phyloP scores from a whole-genome alignment of 1,140 invertebrate genomes.

The Eriocheir sinensis region DNA sequence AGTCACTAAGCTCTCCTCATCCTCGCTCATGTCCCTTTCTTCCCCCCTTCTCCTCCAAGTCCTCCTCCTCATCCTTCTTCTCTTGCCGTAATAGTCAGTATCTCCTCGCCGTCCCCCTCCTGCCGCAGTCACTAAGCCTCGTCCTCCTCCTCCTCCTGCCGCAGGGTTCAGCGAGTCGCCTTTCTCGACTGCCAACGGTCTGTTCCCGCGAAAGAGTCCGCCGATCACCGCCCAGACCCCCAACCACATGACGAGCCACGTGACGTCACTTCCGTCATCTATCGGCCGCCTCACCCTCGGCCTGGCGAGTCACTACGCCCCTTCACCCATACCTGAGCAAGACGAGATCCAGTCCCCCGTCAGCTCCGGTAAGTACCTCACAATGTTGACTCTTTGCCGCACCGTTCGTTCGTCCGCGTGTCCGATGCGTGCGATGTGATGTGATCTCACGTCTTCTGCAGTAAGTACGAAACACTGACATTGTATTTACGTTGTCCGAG shows the following conservation, averaged over 20 bases:
- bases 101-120: no score
- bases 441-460: no score
- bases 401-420: neutral
- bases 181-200: conserved; percentile 70
- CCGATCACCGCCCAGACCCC: conserved; percentile 69
- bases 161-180: conserved; percentile 67
- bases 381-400: neutral
- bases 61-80: no score
- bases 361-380: conserved; percentile 73
- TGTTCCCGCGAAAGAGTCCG: conserved; percentile 74
- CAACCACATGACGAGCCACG: conserved; percentile 77
- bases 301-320: conserved; percentile 72
- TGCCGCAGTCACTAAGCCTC: no score
- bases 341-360: conserved; percentile 77
- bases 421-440: no score
- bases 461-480: no score
- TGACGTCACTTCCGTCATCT: conserved; percentile 74
- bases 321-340: conserved; percentile 74
- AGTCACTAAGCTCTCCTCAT: no score
- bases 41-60: no score
- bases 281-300: conserved; percentile 75
- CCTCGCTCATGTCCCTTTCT: no score
- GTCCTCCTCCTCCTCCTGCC: neutral
- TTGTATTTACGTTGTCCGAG: no score
- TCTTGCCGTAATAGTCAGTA: no score